Evolutionary conservation across 2,888 invertebrate genomes (phyloP).

Genomic region (Thymelicus acteon): DNA sequence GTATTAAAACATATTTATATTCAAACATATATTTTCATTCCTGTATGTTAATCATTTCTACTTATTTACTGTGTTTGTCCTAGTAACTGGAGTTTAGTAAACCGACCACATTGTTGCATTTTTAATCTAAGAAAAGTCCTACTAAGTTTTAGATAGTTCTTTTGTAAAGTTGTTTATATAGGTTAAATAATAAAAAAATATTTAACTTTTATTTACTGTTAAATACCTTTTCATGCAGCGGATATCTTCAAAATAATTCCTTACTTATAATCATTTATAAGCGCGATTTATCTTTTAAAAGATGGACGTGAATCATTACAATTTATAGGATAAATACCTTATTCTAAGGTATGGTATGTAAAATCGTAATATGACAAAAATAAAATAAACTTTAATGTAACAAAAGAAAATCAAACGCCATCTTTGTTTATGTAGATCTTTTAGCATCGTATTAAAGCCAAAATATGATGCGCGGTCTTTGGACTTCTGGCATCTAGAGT

Average conservation of each 20-base stretch:
- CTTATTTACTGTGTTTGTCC: neutral
- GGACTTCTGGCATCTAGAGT: slow-evolving; percentile 1
- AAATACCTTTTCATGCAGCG: neutral
- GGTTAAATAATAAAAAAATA: slow-evolving; percentile 43
- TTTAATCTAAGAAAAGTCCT: slow-evolving; percentile 57
- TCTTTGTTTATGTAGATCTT: slow-evolving; percentile 8
- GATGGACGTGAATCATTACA: too few species aligned
- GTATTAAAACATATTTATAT: too few species aligned
- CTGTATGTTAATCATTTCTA: too few species aligned
- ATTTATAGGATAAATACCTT: too few species aligned
- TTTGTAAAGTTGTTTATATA: slow-evolving; percentile 49
- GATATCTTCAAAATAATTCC: too few species aligned
- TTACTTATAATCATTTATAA: too few species aligned
- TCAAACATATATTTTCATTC: too few species aligned
- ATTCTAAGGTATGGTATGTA: too few species aligned
- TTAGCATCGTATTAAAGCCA: neutral
- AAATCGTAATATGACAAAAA: too few species aligned
- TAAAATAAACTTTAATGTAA: too few species aligned
- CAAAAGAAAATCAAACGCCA: slow-evolving; percentile 22
- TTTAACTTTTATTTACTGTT: slow-evolving; percentile 39
- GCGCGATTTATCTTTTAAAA: too few species aligned
- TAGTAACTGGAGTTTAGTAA: slow-evolving; percentile 24
- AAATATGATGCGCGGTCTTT: neutral
- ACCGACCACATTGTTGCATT: slow-evolving; percentile 41
- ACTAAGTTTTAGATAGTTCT: slow-evolving; percentile 62